These are phyloP conservation scores for Paracentrotus lividus DNA, from an alignment of 53 echinoderm and acorn worm genomes.

Conservation along the genomic window DNA sequence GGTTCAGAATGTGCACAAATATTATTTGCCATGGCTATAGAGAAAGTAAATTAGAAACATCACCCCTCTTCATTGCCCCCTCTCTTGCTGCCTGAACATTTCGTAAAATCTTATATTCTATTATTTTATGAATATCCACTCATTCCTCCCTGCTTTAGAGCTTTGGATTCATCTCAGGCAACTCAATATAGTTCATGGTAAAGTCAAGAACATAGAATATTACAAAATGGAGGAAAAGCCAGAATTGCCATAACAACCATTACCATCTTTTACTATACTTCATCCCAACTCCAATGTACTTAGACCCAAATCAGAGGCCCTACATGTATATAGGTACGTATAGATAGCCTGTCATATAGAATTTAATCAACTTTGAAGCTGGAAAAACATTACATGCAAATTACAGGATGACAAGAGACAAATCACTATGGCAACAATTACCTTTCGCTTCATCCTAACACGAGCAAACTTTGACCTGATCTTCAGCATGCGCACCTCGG, in stretches of 20 bases:
- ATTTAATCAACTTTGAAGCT: background rate
- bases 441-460: constrained; percentile 64
- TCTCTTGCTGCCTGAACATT: no score
- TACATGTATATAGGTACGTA: background rate
- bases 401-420: background rate
- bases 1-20: no score
- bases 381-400: background rate
- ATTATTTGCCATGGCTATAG: no score
- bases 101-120: no score
- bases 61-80: no score
- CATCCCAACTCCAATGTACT: background rate
- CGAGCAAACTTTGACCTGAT: constrained; percentile 66
- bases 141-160: background rate
- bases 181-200: background rate
- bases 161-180: background rate
- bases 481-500: constrained; percentile 52
- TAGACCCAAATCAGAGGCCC: background rate
- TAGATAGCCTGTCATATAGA: background rate
- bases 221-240: background rate
- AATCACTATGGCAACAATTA: constrained; percentile 31
- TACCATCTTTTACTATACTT: background rate
- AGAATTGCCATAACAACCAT: background rate
- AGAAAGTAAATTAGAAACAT: no score
- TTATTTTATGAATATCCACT: no score
- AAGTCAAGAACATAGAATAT: background rate